Conservation (phyloP, 2,797 vertebrate genomes). For the Coregonus sp. region DNA sequence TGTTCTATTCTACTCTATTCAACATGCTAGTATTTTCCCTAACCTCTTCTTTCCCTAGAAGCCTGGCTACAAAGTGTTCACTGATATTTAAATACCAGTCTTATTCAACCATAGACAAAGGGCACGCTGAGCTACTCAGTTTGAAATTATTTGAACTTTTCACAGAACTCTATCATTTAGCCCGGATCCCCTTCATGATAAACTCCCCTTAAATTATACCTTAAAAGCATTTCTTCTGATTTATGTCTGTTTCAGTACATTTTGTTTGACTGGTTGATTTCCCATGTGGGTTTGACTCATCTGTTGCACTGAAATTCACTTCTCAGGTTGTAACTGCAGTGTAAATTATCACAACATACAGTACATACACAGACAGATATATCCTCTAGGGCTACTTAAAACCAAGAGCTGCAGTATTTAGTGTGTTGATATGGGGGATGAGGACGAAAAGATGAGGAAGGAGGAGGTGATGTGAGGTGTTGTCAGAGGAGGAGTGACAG, state of each 20-base stretch:
- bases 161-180: neutral
- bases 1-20: neutral
- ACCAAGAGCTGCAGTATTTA: neutral
- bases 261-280: conserved; percentile 23
- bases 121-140: conserved; percentile 6
- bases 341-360: conserved; percentile 5
- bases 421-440: neutral
- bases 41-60: neutral
- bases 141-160: neutral
- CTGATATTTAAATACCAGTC: conserved; percentile 17
- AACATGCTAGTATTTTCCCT: neutral
- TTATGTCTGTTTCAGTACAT: conserved; percentile 3
- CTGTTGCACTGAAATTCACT: conserved; percentile 17
- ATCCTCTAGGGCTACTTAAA: neutral
- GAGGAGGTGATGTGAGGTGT: conserved; percentile 4
- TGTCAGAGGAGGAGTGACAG: neutral
- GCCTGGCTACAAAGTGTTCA: neutral
- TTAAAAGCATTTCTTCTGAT: neutral
- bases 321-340: conserved; percentile 30
- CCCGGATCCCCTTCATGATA: neutral
- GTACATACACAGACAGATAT: neutral
- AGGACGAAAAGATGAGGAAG: neutral
- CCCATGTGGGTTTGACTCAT: conserved; percentile 12
- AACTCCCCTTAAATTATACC: neutral
- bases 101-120: conserved; percentile 27